phyloP scores from a whole-genome alignment of 2,113 vertebrate species.

The Oreotragus oreotragus region DNA sequence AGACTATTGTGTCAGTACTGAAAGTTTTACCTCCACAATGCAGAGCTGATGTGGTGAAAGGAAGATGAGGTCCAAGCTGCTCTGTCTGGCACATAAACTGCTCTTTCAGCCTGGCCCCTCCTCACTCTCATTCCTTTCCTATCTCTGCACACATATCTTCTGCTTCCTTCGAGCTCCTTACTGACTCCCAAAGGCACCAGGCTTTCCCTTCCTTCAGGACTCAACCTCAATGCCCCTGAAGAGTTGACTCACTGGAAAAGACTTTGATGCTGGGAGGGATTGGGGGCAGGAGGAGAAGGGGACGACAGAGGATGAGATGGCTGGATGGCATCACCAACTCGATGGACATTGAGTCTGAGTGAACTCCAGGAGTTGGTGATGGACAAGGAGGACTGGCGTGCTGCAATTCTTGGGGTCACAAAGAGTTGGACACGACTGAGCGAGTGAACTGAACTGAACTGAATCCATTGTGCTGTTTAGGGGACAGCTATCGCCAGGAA shows the following conservation, averaged over 20 bases:
- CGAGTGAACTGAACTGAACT: not conserved
- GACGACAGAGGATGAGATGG: no score
- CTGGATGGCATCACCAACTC: no score
- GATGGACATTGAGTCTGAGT: no score
- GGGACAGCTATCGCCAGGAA: not conserved
- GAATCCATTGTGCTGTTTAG: not conserved
- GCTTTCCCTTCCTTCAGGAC: not conserved
- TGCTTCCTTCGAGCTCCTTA: no score
- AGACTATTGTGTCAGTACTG: no score
- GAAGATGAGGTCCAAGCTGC: not conserved
- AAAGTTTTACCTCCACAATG: not conserved
- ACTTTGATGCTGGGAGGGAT: no score
- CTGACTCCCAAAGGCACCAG: not conserved
- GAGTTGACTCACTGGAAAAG: no score
- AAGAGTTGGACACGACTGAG: no score
- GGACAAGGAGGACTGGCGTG: no score
- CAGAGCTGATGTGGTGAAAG: not conserved
- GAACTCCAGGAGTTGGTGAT: no score
- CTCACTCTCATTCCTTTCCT: not conserved
- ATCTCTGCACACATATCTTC: rapidly evolving
- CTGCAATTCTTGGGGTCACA: no score
- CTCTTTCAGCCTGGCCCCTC: not conserved
- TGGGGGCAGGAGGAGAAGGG: no score
- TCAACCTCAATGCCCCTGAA: not conserved
- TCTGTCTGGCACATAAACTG: rapidly evolving